These are phyloP conservation scores for Tachyglossus aculeatus DNA, from an alignment of 2,797 vertebrate species.

Conservation along the genomic window DNA sequence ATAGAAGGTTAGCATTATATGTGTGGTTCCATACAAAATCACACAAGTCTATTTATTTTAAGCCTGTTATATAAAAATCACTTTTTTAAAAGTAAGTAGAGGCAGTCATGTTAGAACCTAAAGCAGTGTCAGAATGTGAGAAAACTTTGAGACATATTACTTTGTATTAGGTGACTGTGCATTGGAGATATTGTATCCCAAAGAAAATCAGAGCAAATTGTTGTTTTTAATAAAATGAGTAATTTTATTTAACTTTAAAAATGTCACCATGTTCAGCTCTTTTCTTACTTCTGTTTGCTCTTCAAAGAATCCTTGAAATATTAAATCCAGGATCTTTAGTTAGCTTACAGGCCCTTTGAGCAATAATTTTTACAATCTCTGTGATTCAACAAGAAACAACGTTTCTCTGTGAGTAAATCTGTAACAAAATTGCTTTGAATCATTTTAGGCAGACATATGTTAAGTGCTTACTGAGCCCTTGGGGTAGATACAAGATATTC, in stretches of 20 bases:
- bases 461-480: too few relatives aligned
- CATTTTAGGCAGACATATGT: too few relatives aligned
- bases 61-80: constrained; percentile 25
- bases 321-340: background rate
- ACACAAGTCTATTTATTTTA: constrained; percentile 47
- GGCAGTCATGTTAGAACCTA: constrained; percentile 50
- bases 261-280: background rate
- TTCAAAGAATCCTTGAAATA: constrained; percentile 42
- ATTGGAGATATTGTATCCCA: constrained; percentile 40
- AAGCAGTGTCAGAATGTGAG: constrained; percentile 61
- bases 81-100: constrained; percentile 53
- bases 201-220: constrained; percentile 6
- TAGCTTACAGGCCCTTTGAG: background rate
- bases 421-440: too few relatives aligned
- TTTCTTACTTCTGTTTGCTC: background rate
- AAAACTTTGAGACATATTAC: constrained; percentile 31
- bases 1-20: too few relatives aligned
- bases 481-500: too few relatives aligned
- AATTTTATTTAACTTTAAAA: constrained; percentile 4
- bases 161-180: constrained; percentile 26
- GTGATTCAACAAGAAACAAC: background rate
- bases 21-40: constrained; percentile 34
- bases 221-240: background rate
- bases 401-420: too few relatives aligned
- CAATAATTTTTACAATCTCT: background rate